Evolutionary conservation across 2,888 invertebrate species (phyloP), one percentile per base, ranked within the genome.

Genomic region (Meteorus cinctellus): DNA sequence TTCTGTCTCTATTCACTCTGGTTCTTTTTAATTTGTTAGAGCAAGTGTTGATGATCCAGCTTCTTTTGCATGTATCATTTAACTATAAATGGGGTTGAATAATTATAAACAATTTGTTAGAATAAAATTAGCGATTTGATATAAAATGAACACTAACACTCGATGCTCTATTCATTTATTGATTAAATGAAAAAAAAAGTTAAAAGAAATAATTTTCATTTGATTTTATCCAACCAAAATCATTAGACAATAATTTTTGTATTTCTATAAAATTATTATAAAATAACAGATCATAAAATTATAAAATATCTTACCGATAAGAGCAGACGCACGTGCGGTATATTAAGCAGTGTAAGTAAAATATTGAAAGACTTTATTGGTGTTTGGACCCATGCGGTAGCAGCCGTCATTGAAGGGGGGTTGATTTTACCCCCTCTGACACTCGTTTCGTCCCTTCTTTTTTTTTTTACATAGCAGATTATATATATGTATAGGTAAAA

Each of bases 11-110:
- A 55, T 29, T 60, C 68, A 51, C 31, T 67, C 24, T 12, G 8
- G 12, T 8, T 10, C 41, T 12, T 65, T 31, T 65, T 24, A 65
- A 62, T 51, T 63, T 24, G 63, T 67, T 24, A 66, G 74, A 74
- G 82, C 85, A 86, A 86, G 85, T 86, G 84, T 82, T 83, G 77
- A 75, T 73, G 72, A 76, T 74, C 72, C 74, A 72, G 68, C 66
- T 48, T 16, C 41, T 34, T 51, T 34, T 12, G 14, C 76, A 75
- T 75, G 74, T 71, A 72, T 71, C 74, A 66, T 72, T 41, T 78
- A 72, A 60, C 55, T 74, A 79, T 65, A 71, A 65, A 79, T 77
- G 51, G 60, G 76, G 71, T 4, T 3, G 10, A 66, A 45, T 16
- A 66, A 66, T 41, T 41, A 66, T 16, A 14, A 24, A 24, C 24